Evolutionary conservation across 2,888 invertebrate species (phyloP).

Genomic region (Dyspetes luteomarginatus): DNA sequence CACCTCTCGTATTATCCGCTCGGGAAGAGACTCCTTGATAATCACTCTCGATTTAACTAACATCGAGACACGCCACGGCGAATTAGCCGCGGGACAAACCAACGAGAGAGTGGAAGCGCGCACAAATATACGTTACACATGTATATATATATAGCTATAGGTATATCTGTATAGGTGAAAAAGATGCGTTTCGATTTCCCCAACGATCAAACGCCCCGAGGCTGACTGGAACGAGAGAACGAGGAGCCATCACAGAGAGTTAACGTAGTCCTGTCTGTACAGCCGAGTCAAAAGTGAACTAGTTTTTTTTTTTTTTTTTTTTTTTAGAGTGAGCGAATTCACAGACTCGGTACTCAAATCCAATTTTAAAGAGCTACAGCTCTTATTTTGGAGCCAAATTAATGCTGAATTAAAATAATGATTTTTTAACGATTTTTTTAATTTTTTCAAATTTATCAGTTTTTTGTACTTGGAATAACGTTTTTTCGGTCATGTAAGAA

Average conservation of each 20-base stretch:
- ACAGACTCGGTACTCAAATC: no score
- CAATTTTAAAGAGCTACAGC: no score
- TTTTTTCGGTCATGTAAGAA: no score
- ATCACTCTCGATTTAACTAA: constrained; percentile 75
- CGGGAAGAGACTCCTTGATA: constrained; percentile 42
- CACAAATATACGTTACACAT: background rate
- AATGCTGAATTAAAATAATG: no score
- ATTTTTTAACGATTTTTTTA: background rate
- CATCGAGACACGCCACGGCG: constrained; percentile 68
- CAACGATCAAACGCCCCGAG: constrained; percentile 65
- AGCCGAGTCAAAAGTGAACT: constrained; percentile 28
- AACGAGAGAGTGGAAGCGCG: background rate
- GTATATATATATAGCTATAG: no score
- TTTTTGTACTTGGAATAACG: no score
- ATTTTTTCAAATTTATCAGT: no score
- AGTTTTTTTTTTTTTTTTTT: background rate
- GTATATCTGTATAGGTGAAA: background rate
- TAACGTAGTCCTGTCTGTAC: no score
- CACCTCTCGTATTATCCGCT: constrained; percentile 43
- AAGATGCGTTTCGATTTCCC: constrained; percentile 54
- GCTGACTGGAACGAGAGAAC: background rate
- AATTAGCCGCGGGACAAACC: constrained; percentile 59
- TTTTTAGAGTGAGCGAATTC: no score
- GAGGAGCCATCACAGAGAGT: constrained; percentile 3
- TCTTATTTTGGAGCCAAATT: no score